phyloP scores from a whole-genome alignment of 2,888 invertebrate species.

The Entomobrya proxima region DNA sequence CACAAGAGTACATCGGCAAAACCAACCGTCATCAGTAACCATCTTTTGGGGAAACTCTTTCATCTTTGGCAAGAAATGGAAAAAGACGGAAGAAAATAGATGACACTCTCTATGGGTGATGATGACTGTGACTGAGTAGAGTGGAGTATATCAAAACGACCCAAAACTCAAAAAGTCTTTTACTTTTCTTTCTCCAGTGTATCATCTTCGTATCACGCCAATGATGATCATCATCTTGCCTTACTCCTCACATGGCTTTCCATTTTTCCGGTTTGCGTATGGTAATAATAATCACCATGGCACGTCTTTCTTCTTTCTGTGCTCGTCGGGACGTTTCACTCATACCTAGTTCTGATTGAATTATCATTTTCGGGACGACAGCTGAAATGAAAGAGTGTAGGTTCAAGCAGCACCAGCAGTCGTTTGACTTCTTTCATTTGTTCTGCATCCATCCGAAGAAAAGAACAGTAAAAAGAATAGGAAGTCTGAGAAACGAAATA shows the following conservation, averaged over 20 bases:
- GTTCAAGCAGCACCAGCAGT: conserved; percentile 32
- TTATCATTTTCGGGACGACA: conserved; percentile 65
- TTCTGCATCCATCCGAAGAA: neutral
- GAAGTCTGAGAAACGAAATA: conserved; percentile 38
- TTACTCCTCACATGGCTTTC: conserved; percentile 1
- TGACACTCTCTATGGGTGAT: conserved; percentile 55
- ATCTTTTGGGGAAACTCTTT: neutral
- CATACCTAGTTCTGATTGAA: conserved; percentile 65
- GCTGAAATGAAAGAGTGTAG: conserved; percentile 10
- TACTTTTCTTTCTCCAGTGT: neutral
- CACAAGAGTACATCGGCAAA: conserved; percentile 53
- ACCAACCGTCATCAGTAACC: neutral
- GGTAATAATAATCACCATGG: conserved; percentile 47
- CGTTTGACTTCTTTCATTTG: conserved; percentile 49
- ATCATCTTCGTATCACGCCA: conserved; percentile 3
- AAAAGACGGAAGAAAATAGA: conserved; percentile 60
- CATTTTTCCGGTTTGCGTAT: conserved; percentile 29
- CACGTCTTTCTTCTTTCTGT: neutral
- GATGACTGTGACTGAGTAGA: conserved; percentile 11
- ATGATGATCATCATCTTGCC: conserved; percentile 14
- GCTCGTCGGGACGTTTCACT: conserved; percentile 53
- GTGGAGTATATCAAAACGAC: conserved; percentile 46
- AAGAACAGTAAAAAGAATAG: neutral
- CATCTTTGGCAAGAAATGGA: conserved; percentile 1
- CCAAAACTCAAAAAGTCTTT: neutral